A percentile compares a stretch with the other conserved stretches of the same genome.
phyloP scores from a whole-genome alignment of 2,113 vertebrate genomes.

The Podiceps cristatus region DNA sequence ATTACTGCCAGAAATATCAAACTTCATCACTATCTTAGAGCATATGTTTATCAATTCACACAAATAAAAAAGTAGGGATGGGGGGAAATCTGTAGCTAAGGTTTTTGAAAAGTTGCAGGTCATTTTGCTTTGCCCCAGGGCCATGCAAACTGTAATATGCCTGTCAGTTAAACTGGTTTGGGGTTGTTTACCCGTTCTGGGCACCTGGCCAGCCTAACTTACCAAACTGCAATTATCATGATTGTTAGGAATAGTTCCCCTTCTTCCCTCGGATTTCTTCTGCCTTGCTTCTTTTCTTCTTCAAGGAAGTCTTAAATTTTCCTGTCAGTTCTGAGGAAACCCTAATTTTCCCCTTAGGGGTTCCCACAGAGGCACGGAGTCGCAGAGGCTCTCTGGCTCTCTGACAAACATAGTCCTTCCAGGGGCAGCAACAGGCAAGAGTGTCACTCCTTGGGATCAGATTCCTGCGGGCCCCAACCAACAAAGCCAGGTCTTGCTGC shows the following conservation, averaged over 20 bases:
- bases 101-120: neutral
- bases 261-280: slow-evolving; percentile 8
- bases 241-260: slow-evolving; percentile 14
- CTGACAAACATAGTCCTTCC: neutral
- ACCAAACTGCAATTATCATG: slow-evolving; percentile 41
- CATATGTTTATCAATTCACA: neutral
- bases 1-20: neutral
- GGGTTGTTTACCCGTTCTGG: slow-evolving; percentile 28
- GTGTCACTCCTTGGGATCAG: neutral
- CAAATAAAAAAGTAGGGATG: neutral
- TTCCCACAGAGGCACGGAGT: neutral
- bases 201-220: slow-evolving; percentile 47
- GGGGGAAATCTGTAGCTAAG: neutral
- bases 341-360: neutral
- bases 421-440: neutral
- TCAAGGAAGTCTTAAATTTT: slow-evolving; percentile 48
- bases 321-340: slow-evolving; percentile 31
- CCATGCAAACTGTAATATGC: neutral
- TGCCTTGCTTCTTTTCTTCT: slow-evolving; percentile 34
- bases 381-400: neutral
- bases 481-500: neutral
- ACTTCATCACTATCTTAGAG: neutral
- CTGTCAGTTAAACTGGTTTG: slow-evolving; percentile 17
- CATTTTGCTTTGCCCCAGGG: neutral
- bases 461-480: neutral